Conservation (phyloP, 53 echinoderm and acorn worm genomes). For the Apostichopus leukothele region DNA sequence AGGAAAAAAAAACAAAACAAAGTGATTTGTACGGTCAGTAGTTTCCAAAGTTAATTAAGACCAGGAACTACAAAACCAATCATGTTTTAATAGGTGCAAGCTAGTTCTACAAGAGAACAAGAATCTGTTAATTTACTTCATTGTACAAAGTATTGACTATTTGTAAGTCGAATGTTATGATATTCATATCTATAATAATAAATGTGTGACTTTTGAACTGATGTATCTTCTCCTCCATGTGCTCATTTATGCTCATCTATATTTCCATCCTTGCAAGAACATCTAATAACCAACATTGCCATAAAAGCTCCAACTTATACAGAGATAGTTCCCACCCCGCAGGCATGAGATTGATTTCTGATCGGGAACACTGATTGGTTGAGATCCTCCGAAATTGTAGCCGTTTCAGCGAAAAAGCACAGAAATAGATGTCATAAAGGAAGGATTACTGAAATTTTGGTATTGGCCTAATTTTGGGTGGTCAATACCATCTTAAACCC, state of each 20-base stretch:
- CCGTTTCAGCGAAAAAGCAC: too few species aligned
- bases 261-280: too few species aligned
- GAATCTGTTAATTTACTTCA: constrained; percentile 44
- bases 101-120: constrained; percentile 40
- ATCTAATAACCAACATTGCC: too few species aligned
- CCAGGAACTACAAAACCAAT: constrained; percentile 33
- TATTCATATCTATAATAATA: constrained; percentile 53
- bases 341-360: too few species aligned
- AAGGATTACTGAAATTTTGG: too few species aligned
- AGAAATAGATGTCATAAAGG: too few species aligned
- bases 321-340: too few species aligned
- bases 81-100: constrained; percentile 50
- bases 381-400: too few species aligned
- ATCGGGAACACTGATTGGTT: too few species aligned
- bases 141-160: constrained; percentile 54
- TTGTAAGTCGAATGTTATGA: constrained; percentile 52
- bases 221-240: constrained; percentile 14
- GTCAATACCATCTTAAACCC: too few species aligned
- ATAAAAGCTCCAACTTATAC: too few species aligned
- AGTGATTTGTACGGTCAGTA: constrained; percentile 16
- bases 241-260: background rate
- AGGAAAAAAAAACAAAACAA: background rate
- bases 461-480: too few species aligned
- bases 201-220: constrained; percentile 50
- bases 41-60: background rate